Evolutionary conservation across 2,113 vertebrate genomes (phyloP), one percentile per base, ranked within the genome.

Genomic region (Copsychus sechellarum): DNA sequence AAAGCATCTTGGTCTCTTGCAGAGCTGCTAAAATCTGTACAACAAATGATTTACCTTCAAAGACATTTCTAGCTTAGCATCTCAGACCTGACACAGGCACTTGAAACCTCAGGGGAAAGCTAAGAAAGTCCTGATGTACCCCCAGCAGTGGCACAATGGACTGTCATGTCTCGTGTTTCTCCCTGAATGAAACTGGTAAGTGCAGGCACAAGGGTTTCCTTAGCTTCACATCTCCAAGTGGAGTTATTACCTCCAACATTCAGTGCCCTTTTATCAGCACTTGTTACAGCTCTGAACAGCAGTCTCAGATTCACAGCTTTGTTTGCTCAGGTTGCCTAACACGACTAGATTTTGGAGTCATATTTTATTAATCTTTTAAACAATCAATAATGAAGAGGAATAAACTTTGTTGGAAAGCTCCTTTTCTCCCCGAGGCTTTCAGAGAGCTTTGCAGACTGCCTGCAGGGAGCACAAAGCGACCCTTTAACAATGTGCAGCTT

Each of bases 291-390:
- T 95, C 74, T 57, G 82, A 89, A 77, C 53, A 36, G 54, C 70
- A 81, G 38, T 47, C 79, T 36, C 43, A 71, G 64, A 54, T 87
- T 70, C 62, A 67, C 26, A 45, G 85, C 57, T 90, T 90, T 43
- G 16, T 92, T 92, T 94, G 56, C 57, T 81, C 70, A 53, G 58
- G 14, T 79, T 88, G 69, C 81, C 42, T 54, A 88, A 66, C 72
- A 82, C 0, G 7, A 84, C 61, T 79, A 43, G 57, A 64, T 71
- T 91, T 91, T 88, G 17, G 73, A 94, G 70, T 76, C 34, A 57
- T 91, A 89, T 91, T 95, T 90, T 81, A 92, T 92, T 92, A 69
- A 72, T 92, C 15, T 76, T 87, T 91, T 83, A 61, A 86, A 73
- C 42, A 86, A 82, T 92, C 87, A 94, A 71, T 89, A 89, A 85